Base-by-base conservation (phyloP, 2,888 invertebrate species). In the Nemotelus pantherinus region DNA sequence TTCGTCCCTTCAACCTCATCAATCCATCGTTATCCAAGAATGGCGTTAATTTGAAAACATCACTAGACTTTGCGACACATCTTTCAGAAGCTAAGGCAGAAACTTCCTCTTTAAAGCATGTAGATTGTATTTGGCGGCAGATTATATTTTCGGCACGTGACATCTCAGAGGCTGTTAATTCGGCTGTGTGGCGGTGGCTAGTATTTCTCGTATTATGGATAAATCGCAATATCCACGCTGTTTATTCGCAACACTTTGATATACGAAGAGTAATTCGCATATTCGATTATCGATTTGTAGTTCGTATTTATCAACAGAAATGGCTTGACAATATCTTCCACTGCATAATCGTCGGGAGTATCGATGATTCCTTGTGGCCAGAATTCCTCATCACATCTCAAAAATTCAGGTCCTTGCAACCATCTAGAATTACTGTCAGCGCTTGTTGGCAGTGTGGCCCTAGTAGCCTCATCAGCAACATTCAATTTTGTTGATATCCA, bases 131-230 rank as follows among this genome's bases (percentile, higher is more conserved):
- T 64, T 64, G 3, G 71, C 47, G 39, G 48, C 71, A 55, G 60
- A 60, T 39, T 60, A 63, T 58, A 41, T 60, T 43, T 50, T 70
- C 45, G 48, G 77, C 25, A 77, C 39, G 53, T 57, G 65, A 64
- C 50, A 77, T 53, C 10, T 68, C 55, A 47, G 7, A 45, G 65
- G 65, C 44, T 44, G 10, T 47, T 10, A 65, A 45, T 45, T 65
- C 63, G 41, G 3, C 39, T 58, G 60, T 39, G 3, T 63, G 0
- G 25, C 43, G 10, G n/a, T 77, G 71, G 57, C 70, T 67, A 39
- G 58, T 50, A 25, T 57, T 57, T 57, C 57, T 57, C 3, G 57
- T 57, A 7, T 57, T 57, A 57, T 6, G 9, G 10, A 57, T 7
- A 7, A 57, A 57, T 10, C 57, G 10, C 25, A 57, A 57, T 43